Evolutionary conservation across 1,140 invertebrate species (phyloP), one percentile per base, ranked within the genome.

Genomic region (Copidosoma floridanum): DNA sequence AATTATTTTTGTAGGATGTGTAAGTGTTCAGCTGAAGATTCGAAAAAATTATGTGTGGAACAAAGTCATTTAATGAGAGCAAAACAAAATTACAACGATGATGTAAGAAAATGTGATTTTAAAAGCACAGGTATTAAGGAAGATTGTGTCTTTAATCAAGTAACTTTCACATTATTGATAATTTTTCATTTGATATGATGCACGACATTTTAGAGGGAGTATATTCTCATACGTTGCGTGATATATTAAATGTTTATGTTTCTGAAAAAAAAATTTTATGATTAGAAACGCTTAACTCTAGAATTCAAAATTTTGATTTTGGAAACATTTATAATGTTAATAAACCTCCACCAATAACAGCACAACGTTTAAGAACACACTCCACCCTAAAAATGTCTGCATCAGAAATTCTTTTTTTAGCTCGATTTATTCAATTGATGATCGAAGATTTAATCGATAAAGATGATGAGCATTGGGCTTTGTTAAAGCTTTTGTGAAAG

Each of bases 381-480:
- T 5, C 8, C 18, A 11, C 2, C 3, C 20, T 64, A 14, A 41
- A 44, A 44, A 64, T 66, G 47, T 61, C 50, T 35, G 58, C 67
- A 16, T 18, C 48, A 3, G 64, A 68, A 56, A 64, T 64, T 46
- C 60, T 63, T 44, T 68, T 56, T 51, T 57, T 68, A 20, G 35
- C 40, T 4, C 32, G 64, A 66, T 65, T 66, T 48, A 64, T 66
- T 40, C 55, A 61, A 0, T 32, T 65, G 7, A 56, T 68, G 1
- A 47, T 68, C n/a, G 65, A 61, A 27, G 66, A 65, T 53, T 58
- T 59, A 27, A 41, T 68, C 26, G 43, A 58, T 24, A n/a, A 50
- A 56, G 43, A 60, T 32, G 16, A 63, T 21, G 26, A 56, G 14
- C 54, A 56, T 4, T 66, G 53, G 57, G 26, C 59, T 14, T 38